Percentiles rank a stretch among this genome's conserved stretches.
Evolutionary conservation across 2,113 vertebrate genomes (phyloP).

Genomic region (Phrynocephalus versicolor): DNA sequence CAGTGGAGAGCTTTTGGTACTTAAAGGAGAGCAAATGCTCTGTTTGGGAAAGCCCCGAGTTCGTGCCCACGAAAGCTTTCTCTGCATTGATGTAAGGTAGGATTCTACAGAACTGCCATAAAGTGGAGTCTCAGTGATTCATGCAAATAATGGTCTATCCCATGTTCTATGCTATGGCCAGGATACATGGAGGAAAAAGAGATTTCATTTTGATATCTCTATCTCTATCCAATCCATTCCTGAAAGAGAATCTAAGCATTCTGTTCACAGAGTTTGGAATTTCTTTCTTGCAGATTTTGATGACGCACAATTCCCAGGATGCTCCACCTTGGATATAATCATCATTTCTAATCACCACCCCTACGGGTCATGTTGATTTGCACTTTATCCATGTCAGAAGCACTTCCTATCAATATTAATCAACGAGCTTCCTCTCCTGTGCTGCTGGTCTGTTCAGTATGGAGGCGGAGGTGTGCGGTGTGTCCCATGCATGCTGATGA

Average conservation of each 20-base stretch:
- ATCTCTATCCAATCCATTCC: not conserved
- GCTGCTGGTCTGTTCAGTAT: conserved; percentile 3
- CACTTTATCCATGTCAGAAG: conserved; percentile 28
- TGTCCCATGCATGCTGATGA: conserved; percentile 9
- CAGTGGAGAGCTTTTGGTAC: no score
- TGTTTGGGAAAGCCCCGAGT: no score
- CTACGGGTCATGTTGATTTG: conserved; percentile 29
- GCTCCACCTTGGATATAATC: conserved; percentile 7
- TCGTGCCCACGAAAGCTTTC: not conserved
- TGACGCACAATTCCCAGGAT: not conserved
- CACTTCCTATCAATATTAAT: conserved; percentile 36
- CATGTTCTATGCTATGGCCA: not conserved
- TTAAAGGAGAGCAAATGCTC: no score
- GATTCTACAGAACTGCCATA: not conserved
- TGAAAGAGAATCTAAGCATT: not conserved
- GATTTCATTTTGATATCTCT: not conserved
- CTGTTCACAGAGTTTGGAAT: not conserved
- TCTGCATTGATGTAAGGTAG: not conserved
- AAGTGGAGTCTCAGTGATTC: not conserved
- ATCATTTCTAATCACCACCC: conserved; percentile 21
- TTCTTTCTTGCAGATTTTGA: not conserved
- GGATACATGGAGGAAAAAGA: not conserved
- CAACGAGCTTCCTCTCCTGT: not conserved
- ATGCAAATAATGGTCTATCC: not conserved
- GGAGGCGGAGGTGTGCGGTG: not conserved